Percentiles rank a stretch among this genome's conserved stretches.
phyloP scores from a whole-genome alignment of 1,140 invertebrate genomes.

The Phenacoccus solenopsis region DNA sequence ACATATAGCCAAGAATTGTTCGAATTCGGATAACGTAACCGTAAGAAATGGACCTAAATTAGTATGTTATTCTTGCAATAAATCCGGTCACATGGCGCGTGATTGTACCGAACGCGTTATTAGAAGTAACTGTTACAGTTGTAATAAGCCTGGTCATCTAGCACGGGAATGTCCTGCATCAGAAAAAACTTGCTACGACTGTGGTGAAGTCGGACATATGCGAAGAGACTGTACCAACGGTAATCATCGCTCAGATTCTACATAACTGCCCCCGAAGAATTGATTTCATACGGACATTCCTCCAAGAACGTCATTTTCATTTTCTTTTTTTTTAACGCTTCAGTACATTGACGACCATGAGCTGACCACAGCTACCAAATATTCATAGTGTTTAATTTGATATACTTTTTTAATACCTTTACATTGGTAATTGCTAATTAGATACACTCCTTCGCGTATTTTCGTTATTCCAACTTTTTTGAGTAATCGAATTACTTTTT shows the following conservation, averaged over 20 bases:
- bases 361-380: not conserved
- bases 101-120: conserved; percentile 52
- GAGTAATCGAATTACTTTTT: no score
- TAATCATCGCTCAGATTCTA: not conserved
- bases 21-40: conserved; percentile 43
- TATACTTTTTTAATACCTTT: not conserved
- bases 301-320: not conserved
- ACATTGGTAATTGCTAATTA: not conserved
- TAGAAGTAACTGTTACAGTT: conserved; percentile 37
- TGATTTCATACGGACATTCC: not conserved
- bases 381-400: not conserved
- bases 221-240: conserved; percentile 20
- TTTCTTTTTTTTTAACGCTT: not conserved
- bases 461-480: no score
- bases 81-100: conserved; percentile 76
- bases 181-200: conserved; percentile 25
- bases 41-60: conserved; percentile 39
- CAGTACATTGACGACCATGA: not conserved
- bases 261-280: not conserved
- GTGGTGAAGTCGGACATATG: conserved; percentile 21
- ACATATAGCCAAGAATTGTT: conserved; percentile 81
- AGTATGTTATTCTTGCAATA: conserved; percentile 74
- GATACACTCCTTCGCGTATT: not conserved
- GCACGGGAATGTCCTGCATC: conserved; percentile 22
- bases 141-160: conserved; percentile 22